Evolutionary conservation across 2,797 vertebrate species (phyloP).

Genomic region (Peromyscus attwateri): DNA sequence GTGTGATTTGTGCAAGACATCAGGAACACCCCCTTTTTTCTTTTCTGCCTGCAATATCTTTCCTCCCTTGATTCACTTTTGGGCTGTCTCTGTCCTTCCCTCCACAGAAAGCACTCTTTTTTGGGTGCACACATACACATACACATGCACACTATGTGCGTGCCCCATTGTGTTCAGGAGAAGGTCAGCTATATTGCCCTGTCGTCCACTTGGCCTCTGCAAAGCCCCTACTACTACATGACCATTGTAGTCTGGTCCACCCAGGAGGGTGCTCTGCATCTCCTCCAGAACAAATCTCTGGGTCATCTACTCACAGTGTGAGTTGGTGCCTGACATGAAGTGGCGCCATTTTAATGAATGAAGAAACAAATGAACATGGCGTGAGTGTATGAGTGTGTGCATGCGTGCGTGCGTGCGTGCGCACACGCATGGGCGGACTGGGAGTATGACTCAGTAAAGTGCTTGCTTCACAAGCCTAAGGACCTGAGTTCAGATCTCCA

Average conservation of each 20-base stretch:
- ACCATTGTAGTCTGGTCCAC: neutral
- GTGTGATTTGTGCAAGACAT: neutral
- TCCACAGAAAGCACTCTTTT: neutral
- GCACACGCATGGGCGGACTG: neutral
- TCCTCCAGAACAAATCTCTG: neutral
- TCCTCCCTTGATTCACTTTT: neutral
- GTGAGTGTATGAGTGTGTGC: too few relatives aligned
- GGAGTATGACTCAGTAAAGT: neutral
- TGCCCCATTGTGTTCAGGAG: rapidly evolving
- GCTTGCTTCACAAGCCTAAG: neutral
- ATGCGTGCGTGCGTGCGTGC: too few relatives aligned
- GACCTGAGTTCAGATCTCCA: neutral
- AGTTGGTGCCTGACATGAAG: neutral
- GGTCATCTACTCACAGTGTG: neutral
- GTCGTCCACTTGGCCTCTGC: neutral
- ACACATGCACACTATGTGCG: neutral
- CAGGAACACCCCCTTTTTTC: neutral
- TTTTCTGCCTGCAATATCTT: neutral
- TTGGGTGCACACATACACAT: neutral
- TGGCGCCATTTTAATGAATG: neutral
- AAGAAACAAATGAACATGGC: neutral
- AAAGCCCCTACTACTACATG: neutral
- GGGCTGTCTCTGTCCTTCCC: neutral
- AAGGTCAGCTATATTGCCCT: neutral
- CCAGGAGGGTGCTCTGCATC: too few relatives aligned